These are phyloP conservation scores for Mystacides longicornis DNA, from an alignment of 2,888 invertebrate genomes.

Conservation along the genomic window DNA sequence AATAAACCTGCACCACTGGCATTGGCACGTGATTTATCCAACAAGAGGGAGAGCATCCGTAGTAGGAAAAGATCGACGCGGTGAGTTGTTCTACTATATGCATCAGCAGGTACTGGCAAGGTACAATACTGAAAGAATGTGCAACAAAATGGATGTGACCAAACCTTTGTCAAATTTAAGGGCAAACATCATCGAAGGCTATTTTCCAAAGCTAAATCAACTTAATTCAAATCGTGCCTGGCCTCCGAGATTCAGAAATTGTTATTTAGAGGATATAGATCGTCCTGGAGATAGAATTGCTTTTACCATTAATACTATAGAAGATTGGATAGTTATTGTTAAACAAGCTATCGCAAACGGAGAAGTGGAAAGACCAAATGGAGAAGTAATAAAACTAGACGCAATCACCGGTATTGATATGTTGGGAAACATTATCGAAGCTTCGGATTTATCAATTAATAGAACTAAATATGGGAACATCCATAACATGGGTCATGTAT, in stretches of 20 bases:
- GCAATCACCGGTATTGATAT: conserved; percentile 67
- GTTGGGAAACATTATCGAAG: conserved; percentile 73
- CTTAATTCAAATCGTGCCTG: conserved; percentile 56
- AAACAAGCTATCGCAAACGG: conserved; percentile 62
- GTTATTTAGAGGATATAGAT: conserved; percentile 52
- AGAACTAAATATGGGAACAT: conserved; percentile 66
- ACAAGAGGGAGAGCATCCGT: conserved; percentile 49
- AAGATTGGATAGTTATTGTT: conserved; percentile 68
- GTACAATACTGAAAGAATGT: conserved; percentile 28
- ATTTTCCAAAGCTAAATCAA: conserved; percentile 65
- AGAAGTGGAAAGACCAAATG: conserved; percentile 48
- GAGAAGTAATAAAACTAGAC: conserved; percentile 49
- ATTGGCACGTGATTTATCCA: conserved; percentile 85
- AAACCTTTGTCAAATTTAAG: conserved; percentile 14
- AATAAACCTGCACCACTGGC: conserved; percentile 84
- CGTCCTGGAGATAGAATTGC: conserved; percentile 59
- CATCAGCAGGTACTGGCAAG: conserved; percentile 56
- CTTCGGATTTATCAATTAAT: conserved; percentile 63
- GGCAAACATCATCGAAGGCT: conserved; percentile 31
- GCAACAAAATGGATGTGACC: conserved; percentile 15
- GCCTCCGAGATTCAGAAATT: conserved; percentile 52
- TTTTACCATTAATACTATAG: conserved; percentile 61
- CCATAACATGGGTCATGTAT: conserved; percentile 76
- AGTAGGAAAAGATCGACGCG: conserved; percentile 53
- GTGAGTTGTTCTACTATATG: conserved; percentile 62